These are phyloP conservation scores for Leptogaster cylindrica DNA, from an alignment of 2,888 invertebrate species.

Conservation along the genomic window DNA sequence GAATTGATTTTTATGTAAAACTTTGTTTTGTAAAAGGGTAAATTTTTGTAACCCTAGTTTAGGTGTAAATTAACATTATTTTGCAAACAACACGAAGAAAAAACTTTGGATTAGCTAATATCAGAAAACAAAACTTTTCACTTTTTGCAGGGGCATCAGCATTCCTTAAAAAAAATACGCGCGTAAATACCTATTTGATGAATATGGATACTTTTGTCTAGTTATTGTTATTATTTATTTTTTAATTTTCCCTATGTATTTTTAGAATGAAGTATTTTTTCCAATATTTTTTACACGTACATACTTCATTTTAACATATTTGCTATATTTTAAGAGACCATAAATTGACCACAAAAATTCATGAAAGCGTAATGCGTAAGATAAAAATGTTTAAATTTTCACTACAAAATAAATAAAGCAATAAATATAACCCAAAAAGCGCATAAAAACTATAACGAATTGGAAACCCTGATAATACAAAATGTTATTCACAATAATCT, in stretches of 20 bases:
- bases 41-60: background rate
- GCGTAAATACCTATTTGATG: background rate
- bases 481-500: no score
- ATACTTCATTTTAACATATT: no score
- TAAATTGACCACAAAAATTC: no score
- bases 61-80: background rate
- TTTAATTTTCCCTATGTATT: background rate
- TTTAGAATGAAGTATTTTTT: no score
- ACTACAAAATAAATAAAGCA: no score
- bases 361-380: no score
- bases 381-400: no score
- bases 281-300: background rate
- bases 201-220: constrained; percentile 1
- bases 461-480: no score
- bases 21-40: background rate
- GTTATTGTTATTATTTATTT: background rate
- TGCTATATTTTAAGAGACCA: background rate
- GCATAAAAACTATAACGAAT: no score
- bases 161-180: background rate
- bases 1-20: background rate
- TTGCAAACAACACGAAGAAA: constrained; percentile 2
- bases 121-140: background rate
- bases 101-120: background rate
- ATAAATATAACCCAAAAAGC: no score
- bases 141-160: background rate